Evolutionary conservation across 1,140 invertebrate genomes (phyloP).

Genomic region (Cataglyphis hispanica): DNA sequence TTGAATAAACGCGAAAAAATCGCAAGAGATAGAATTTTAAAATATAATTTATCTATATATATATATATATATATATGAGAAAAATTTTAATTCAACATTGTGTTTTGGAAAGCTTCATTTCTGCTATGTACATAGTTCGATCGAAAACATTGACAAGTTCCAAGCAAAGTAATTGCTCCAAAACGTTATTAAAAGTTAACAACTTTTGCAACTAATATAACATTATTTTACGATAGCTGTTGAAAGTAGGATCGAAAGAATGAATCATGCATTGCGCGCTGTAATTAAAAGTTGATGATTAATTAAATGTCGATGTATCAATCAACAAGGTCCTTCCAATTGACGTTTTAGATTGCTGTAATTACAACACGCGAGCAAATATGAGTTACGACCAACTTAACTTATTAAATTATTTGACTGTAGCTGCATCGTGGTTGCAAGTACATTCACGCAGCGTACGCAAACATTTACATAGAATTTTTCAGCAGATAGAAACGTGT

Average conservation of each 20-base stretch:
- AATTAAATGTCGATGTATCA: slow-evolving; percentile 2
- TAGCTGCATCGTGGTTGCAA: background rate
- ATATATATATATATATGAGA: background rate
- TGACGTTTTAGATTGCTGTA: background rate
- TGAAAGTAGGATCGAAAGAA: slow-evolving; percentile 17
- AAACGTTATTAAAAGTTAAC: background rate
- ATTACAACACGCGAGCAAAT: background rate
- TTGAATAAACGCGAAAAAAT: background rate
- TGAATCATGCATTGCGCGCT: background rate
- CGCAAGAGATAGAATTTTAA: background rate
- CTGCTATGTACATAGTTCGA: background rate
- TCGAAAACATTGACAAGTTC: background rate
- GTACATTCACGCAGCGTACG: background rate
- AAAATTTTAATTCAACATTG: slow-evolving; percentile 1
- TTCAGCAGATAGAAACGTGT: background rate
- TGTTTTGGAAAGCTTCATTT: background rate
- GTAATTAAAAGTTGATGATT: slow-evolving; percentile 35
- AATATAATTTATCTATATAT: slow-evolving; percentile 8
- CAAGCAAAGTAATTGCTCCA: background rate
- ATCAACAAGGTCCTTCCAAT: slow-evolving; percentile 24
- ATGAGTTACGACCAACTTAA: slow-evolving; percentile 4
- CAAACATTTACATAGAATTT: slow-evolving; percentile 14
- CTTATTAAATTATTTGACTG: background rate
- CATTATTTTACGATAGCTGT: background rate
- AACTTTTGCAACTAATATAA: slow-evolving; percentile 22